Evolutionary conservation across 2,113 vertebrate species (phyloP), one percentile per base, ranked within the genome.

Genomic region (human (Homo sapiens)): DNA sequence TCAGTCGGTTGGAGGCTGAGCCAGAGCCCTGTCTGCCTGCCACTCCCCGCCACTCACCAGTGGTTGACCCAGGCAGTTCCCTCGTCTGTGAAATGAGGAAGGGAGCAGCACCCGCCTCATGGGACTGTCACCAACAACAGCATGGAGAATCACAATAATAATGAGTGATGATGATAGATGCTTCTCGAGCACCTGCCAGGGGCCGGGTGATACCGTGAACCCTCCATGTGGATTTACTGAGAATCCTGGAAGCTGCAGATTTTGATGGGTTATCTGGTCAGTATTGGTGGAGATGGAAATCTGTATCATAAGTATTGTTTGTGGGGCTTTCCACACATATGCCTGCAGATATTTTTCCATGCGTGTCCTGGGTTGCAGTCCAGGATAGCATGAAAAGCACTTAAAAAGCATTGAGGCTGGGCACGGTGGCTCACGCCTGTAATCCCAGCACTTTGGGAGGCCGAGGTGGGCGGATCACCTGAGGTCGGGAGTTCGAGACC

Each of bases 271-370:
- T 23, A 0, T n/a, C 11, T 75, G 68, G 30, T 75, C 80, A n/a
- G 48, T 48, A 11, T 43, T 10, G 3, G 32, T 23, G 22, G n/a
- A 45, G 27, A 8, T 61, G 12, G 7, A 14, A 55, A 55, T 7
- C 52, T 20, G 7, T 12, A 2, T 61, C 12, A 0, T 14, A 2
- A 9, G 27, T 27, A 0, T 20, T 12, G 23, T 57, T 12, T 6
- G 0, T 40, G 57, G 32, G 2, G 8, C 1, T 38, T 61, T 18
- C 27, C 2, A 10, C 70, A 32, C 4, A 3, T 18, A 1, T 0
- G 17, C 73, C 27, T 6, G 22, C 5, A 0, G 2, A 0, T 16
- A n/a, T 57, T 45, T 2, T 5, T 22, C 7, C 14, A 20, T 8
- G 1, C 0, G 0, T 25, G 18, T 38, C 55, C 22, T 40, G 43